phyloP scores from a whole-genome alignment of 2,113 vertebrate species.

The Cariama cristata region DNA sequence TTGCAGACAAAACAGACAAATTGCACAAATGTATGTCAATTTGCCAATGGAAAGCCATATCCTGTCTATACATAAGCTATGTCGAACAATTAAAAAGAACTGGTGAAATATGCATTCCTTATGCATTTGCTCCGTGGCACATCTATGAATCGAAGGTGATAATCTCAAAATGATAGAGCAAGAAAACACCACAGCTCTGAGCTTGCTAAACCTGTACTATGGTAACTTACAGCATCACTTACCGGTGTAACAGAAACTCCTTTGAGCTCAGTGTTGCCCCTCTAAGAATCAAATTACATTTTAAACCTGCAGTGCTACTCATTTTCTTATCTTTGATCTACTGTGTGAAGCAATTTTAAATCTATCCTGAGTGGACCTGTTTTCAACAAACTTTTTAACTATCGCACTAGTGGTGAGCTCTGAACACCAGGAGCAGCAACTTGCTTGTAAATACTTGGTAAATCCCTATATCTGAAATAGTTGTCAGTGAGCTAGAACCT shows the following conservation, averaged over 20 bases:
- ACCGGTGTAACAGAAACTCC: not conserved
- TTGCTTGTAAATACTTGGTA: not conserved
- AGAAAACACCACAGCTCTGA: not conserved
- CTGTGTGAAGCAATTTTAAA: not conserved
- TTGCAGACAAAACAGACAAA: conserved; percentile 57
- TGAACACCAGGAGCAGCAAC: not conserved
- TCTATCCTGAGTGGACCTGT: not conserved
- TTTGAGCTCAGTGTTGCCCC: not conserved
- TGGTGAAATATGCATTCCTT: not conserved
- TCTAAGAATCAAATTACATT: conserved; percentile 15
- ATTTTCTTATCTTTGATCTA: conserved; percentile 45
- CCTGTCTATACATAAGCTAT: not conserved
- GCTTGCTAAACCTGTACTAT: not conserved
- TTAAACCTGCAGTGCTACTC: not conserved
- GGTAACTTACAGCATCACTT: not conserved
- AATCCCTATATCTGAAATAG: not conserved
- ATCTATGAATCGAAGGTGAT: not conserved
- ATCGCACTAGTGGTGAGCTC: not conserved
- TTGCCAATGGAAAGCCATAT: not conserved
- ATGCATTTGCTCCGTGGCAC: not conserved
- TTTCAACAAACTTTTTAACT: conserved; percentile 13
- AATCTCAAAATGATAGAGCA: not conserved
- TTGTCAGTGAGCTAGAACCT: not conserved
- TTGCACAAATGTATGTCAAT: not conserved
- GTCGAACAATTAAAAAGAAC: not conserved